Base-by-base conservation (phyloP, 37 sponge, comb jelly and placozoan genomes). In the Mnemiopsis leidyi region DNA sequence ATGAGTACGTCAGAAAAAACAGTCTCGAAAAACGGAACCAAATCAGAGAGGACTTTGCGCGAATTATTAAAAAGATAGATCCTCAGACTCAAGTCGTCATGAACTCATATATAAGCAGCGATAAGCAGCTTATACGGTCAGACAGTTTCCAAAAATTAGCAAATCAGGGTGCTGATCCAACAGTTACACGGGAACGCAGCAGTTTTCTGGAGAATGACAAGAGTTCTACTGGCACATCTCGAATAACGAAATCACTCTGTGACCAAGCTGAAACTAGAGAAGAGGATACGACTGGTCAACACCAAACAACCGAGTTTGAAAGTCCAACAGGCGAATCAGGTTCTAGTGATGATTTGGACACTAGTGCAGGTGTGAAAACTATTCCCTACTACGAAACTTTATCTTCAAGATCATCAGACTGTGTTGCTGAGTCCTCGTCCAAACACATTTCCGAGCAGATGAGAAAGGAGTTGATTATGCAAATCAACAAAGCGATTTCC, bases 311-410 rank as follows among this genome's bases (percentile, higher is more conserved):
- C 13, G 61, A 48, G 13, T 48, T 48, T 48, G 61, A 48, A 18
- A 48, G 61, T 48, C 61, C 13, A 13, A 48, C 61, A 18, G 61
- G 61, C 5, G 61, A 48, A 48, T 48, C 61, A 48, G 5, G 5
- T 5, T 48, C 61, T 48, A 48, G 61, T 48, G 61, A 48, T 48
- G 20, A 71, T 25, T 28, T 28, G 20, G 75, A 71, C n/a, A 71
- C 75, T 25, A 71, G 75, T 71, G 75, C 75, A 13, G 75, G 75
- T n/a, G 75, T 71, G 25, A 71, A 71, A n/a, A 71, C 75, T 71
- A 71, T 71, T 29, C 75, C 75, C 5, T 5, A 29, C 5, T 71
- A 29, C 20, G 75, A 71, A 18, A 29, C 75, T 3, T 13, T 28
- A 3, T 7, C 30, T 71, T n/a, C 25, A 29, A 29, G 3, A n/a